These are phyloP conservation scores for Prosapia bicincta DNA, from an alignment of 2,888 invertebrate species.

Conservation along the genomic window DNA sequence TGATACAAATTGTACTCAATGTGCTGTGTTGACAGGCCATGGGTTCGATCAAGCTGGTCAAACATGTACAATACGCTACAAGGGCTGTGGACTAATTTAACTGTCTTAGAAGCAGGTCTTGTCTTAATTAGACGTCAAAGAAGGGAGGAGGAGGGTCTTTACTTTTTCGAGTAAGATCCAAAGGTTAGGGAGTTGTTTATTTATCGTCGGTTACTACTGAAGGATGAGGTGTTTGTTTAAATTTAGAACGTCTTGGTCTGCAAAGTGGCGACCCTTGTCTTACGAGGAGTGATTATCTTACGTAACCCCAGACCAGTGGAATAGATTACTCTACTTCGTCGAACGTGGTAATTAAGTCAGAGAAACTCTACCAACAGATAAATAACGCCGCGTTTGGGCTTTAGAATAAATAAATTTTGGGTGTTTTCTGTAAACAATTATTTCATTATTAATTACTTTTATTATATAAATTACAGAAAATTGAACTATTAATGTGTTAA, in stretches of 20 bases:
- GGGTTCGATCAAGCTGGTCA: constrained; percentile 22
- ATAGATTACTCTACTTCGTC: background rate
- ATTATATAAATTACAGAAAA: no score
- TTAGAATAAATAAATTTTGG: no score
- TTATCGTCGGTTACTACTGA: constrained; percentile 38
- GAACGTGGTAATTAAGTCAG: background rate
- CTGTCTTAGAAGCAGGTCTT: constrained; percentile 24
- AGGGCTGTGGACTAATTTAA: constrained; percentile 23
- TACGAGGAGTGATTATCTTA: constrained; percentile 6
- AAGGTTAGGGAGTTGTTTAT: constrained; percentile 32
- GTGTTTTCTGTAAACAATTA: no score
- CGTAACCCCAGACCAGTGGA: background rate
- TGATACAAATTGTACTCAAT: no score
- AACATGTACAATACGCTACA: constrained; percentile 11
- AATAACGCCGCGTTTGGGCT: background rate
- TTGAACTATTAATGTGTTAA: no score
- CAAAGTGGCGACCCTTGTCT: constrained; percentile 26
- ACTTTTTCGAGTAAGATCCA: background rate
- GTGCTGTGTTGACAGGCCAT: background rate
- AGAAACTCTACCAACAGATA: background rate
- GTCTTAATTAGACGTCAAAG: constrained; percentile 31
- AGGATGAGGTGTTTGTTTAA: constrained; percentile 37
- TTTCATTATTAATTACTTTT: no score
- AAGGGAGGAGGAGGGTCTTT: background rate
- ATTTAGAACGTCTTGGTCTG: constrained; percentile 37